A percentile compares a stretch with the other conserved stretches of the same genome.
phyloP scores from a whole-genome alignment of 2,888 invertebrate species.

The Cephus sareptanus region DNA sequence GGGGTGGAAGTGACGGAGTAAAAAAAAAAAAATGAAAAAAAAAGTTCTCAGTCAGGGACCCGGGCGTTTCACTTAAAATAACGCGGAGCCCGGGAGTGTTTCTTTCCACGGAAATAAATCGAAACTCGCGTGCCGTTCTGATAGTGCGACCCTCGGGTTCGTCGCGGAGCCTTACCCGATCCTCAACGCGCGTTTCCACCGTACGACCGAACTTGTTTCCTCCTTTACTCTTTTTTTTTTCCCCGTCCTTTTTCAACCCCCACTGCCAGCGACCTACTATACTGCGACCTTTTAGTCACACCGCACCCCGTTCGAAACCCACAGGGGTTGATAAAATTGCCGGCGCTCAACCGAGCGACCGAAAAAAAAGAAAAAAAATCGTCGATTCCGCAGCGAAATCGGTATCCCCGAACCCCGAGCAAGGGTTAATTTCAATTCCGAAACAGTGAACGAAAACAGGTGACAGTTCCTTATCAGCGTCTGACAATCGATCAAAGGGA shows the following conservation, averaged over 20 bases:
- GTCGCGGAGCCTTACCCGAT: slow-evolving; percentile 9
- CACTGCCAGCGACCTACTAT: not conserved
- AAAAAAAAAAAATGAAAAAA: slow-evolving; percentile 2
- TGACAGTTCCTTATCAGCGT: too few relatives aligned
- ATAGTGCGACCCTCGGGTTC: slow-evolving; percentile 19
- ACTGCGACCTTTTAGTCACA: slow-evolving; percentile 1
- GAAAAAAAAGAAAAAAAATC: too few relatives aligned
- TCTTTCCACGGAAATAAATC: slow-evolving; percentile 14
- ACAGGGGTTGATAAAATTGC: slow-evolving; percentile 11
- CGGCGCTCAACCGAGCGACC: slow-evolving; percentile 14
- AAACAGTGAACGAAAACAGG: too few relatives aligned
- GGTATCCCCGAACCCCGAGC: too few relatives aligned
- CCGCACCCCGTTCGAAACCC: slow-evolving; percentile 10
- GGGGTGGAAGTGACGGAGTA: too few relatives aligned
- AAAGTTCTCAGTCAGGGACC: not conserved
- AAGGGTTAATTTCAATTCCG: too few relatives aligned
- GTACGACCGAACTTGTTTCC: too few relatives aligned
- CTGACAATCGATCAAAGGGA: too few relatives aligned
- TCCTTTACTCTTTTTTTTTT: slow-evolving; percentile 8
- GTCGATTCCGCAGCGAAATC: too few relatives aligned
- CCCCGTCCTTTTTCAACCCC: not conserved
- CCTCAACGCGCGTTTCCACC: too few relatives aligned
- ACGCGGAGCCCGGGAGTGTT: slow-evolving; percentile 7
- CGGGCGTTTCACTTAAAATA: slow-evolving; percentile 13
- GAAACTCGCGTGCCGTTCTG: slow-evolving; percentile 23